Conservation (phyloP, 2,888 invertebrate species). For the Hipparchia semele region DNA sequence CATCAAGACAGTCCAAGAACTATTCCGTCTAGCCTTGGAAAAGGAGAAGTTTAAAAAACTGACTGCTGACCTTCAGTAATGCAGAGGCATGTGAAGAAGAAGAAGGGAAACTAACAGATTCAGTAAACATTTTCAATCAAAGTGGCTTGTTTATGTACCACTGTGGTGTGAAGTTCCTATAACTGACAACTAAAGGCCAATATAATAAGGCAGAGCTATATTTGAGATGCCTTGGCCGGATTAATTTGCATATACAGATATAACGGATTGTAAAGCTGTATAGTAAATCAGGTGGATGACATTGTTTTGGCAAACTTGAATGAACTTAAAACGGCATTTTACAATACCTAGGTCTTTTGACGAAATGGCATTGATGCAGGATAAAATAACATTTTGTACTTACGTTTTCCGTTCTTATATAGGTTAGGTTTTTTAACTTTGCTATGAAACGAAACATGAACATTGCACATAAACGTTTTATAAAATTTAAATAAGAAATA, state of each 20-base stretch:
- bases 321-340: constrained; percentile 21
- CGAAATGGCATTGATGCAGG: background rate
- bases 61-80: too few species aligned
- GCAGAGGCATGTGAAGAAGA: too few species aligned
- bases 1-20: too few species aligned
- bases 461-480: background rate
- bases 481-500: background rate
- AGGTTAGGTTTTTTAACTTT: background rate
- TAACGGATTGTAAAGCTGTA: constrained; percentile 7
- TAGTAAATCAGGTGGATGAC: constrained; percentile 24
- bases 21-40: too few species aligned
- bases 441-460: background rate
- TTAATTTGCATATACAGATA: constrained; percentile 30
- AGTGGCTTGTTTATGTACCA: constrained; percentile 19
- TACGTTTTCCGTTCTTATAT: background rate
- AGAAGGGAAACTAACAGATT: too few species aligned
- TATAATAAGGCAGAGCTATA: constrained; percentile 24
- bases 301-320: constrained; percentile 32
- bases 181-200: constrained; percentile 24
- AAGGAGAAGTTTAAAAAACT: too few species aligned
- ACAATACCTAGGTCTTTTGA: background rate
- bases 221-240: constrained; percentile 42
- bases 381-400: background rate
- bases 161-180: constrained; percentile 2
- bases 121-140: background rate